phyloP scores from a whole-genome alignment of 2,888 invertebrate species.

The Nephrotoma guestfalica region DNA sequence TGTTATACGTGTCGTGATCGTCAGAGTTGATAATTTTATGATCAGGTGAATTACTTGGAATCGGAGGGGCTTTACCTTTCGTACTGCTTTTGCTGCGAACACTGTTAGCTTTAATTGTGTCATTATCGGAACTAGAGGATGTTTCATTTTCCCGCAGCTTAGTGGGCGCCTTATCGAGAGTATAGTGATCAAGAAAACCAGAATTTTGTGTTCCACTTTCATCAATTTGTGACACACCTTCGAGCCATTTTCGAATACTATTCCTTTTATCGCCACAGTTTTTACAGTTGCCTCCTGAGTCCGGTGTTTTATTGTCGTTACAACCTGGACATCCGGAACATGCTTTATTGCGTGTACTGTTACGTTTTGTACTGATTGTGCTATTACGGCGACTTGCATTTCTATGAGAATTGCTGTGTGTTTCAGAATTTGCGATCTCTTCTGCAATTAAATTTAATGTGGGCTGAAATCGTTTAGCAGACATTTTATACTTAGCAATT shows the following conservation, averaged over 20 bases:
- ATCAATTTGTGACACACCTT: conserved; percentile 42
- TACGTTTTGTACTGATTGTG: conserved; percentile 42
- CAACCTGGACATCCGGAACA: conserved; percentile 58
- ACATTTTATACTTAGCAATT: conserved; percentile 80
- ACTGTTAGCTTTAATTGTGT: conserved; percentile 10
- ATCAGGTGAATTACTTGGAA: conserved; percentile 14
- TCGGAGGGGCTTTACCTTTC: conserved; percentile 18
- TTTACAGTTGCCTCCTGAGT: conserved; percentile 16
- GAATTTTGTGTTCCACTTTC: conserved; percentile 17
- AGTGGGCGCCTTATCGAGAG: not conserved
- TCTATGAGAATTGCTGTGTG: conserved; percentile 21
- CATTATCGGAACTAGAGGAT: conserved; percentile 25
- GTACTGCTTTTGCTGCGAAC: conserved; percentile 19
- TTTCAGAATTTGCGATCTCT: conserved; percentile 42
- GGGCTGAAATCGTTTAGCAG: conserved; percentile 63
- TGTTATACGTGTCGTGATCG: not conserved
- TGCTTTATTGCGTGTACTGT: conserved; percentile 37
- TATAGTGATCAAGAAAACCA: not conserved
- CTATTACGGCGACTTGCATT: conserved; percentile 39
- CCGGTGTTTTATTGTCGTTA: conserved; percentile 18
- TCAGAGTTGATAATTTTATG: not conserved
- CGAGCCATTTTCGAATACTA: conserved; percentile 61
- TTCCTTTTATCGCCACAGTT: conserved; percentile 55
- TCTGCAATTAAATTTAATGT: conserved; percentile 68
- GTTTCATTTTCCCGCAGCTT: conserved; percentile 22